Base-by-base conservation (phyloP, 1,140 invertebrate species). In the Mesaphorura yosii region DNA sequence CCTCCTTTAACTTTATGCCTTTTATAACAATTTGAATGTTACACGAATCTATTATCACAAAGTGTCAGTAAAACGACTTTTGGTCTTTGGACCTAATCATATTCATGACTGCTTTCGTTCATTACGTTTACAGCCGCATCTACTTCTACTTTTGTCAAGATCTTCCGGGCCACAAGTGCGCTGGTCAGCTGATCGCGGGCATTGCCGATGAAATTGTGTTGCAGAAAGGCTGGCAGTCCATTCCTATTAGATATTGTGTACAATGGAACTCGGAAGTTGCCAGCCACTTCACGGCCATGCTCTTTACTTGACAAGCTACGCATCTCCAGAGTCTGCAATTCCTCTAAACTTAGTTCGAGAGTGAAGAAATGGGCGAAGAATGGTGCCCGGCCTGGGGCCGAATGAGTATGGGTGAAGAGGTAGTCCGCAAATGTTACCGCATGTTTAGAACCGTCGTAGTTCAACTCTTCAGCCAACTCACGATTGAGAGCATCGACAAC, bases 381-480 rank as follows among this genome's bases (percentile, higher is more conserved):
- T 12, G 6, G 73, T 54, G 39, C 71, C 57, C 38, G 74, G 48
- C n/a, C n/a, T n/a, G n/a, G n/a, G n/a, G n/a, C n/a, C 28, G 22
- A 7, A 46, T 10, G 14, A 3, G 19, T 20, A 31, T 20, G 22
- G 5, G 46, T 15, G 20, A 34, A 48, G 3, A 48, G 20, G 23
- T 48, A 48, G 23, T 19, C 19, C 5, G 5, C 4, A 7, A 7
- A 27, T n/a, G 5, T 29, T 3, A 48, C 15, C 5, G 29, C 10
- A 22, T 48, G 46, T 60, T 55, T 7, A 12, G 65, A 46, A n/a
- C n/a, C 10, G 59, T 74, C 68, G 19, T 74, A 66, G 51, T 69
- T 69, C 42, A 76, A 70, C 66, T 78, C 76, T 69, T 78, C 76
- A 25, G 58, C 52, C 44, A 77, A 59, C 66, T 78, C 76, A 45